Conservation (phyloP, 2,113 vertebrate species). For the Onychorhynchus coronatus region DNA sequence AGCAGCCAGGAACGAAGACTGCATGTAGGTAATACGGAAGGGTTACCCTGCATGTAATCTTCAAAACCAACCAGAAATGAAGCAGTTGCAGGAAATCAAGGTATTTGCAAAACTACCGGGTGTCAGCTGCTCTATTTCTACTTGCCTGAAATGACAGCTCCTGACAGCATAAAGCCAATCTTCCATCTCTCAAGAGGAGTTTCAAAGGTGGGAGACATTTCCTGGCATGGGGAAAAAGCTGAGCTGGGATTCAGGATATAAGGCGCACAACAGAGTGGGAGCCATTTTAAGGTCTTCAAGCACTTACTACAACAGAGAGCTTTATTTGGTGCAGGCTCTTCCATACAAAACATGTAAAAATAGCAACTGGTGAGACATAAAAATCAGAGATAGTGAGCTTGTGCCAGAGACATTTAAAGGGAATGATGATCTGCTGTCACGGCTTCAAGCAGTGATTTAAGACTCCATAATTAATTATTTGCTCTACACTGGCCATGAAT, state of each 20-base stretch:
- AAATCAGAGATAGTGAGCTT: not conserved
- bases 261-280: not conserved
- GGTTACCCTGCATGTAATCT: not conserved
- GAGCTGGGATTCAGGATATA: not conserved
- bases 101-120: not conserved
- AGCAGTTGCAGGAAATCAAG: not conserved
- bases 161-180: not conserved
- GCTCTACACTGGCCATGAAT: not conserved
- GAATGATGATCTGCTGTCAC: not conserved
- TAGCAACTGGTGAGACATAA: slow-evolving; percentile 37
- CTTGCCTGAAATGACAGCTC: slow-evolving; percentile 30
- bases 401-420: not conserved
- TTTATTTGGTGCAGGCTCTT: slow-evolving; percentile 29
- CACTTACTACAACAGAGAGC: not conserved
- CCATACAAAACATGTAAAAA: not conserved
- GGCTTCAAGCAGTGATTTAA: not conserved
- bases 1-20: not conserved
- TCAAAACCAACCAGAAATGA: not conserved
- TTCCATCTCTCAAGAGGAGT: not conserved
- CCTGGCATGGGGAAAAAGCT: not conserved
- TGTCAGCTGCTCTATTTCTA: not conserved
- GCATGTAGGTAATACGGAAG: not conserved
- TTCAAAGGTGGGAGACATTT: not conserved
- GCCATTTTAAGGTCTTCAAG: slow-evolving; percentile 23
- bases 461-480: not conserved